Percentiles rank a stretch among this genome's conserved stretches.
These are phyloP conservation scores for Limnephilus auricula DNA, from an alignment of 2,888 invertebrate species.

Conservation along the genomic window DNA sequence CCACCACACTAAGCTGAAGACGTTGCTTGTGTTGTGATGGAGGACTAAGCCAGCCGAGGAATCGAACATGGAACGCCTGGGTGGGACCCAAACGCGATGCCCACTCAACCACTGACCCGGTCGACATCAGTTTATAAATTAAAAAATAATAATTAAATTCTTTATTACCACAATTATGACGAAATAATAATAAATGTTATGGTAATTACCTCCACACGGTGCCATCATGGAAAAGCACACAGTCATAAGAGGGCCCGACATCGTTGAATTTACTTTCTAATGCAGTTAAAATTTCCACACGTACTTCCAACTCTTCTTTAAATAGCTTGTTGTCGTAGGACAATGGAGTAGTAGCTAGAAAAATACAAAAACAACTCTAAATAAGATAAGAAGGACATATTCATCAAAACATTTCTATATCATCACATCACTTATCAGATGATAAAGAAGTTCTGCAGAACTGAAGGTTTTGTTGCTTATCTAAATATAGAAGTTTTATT, in stretches of 20 bases:
- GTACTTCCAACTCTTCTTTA: conserved; percentile 93
- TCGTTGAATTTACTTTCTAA: conserved; percentile 94
- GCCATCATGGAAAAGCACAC: conserved; percentile 96
- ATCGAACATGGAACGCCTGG: too few relatives aligned
- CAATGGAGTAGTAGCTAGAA: conserved; percentile 72
- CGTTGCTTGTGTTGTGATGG: too few relatives aligned
- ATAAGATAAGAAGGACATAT: background rate
- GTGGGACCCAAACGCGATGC: too few relatives aligned
- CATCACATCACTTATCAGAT: background rate
- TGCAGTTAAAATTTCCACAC: conserved; percentile 88
- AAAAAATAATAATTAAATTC: too few relatives aligned
- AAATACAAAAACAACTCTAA: background rate
- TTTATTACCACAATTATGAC: background rate
- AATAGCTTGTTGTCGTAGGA: conserved; percentile 85
- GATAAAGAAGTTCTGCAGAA: background rate
- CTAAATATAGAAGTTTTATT: background rate
- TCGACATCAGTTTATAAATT: too few relatives aligned
- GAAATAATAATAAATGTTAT: conserved; percentile 6
- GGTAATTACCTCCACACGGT: conserved; percentile 86
- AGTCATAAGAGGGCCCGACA: conserved; percentile 93
- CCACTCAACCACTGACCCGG: too few relatives aligned
- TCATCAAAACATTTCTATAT: background rate
- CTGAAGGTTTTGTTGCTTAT: background rate
- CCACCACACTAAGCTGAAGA: too few relatives aligned
- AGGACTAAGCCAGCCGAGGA: too few relatives aligned